phyloP scores from a whole-genome alignment of 2,888 invertebrate species.

The Ectropis crepuscularia region DNA sequence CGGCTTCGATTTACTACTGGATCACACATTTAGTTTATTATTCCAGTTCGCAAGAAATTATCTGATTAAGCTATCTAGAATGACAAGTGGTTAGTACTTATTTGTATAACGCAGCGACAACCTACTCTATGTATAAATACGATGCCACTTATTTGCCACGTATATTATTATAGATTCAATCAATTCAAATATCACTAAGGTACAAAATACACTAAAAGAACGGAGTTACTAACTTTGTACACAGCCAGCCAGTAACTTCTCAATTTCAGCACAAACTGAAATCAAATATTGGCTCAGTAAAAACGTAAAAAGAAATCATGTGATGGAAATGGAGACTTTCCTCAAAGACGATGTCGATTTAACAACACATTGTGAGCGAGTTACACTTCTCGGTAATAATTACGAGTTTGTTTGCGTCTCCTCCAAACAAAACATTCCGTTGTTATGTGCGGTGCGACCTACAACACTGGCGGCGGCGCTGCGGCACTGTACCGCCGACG shows the following conservation, averaged over 20 bases:
- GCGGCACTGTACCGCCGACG: constrained; percentile 67
- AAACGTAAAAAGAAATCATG: constrained; percentile 42
- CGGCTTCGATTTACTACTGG: constrained; percentile 36
- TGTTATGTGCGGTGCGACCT: constrained; percentile 72
- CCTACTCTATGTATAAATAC: too few relatives aligned
- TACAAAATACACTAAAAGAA: background rate
- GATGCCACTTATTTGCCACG: too few relatives aligned
- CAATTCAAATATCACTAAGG: background rate
- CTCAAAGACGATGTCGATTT: constrained; percentile 54
- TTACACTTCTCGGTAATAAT: constrained; percentile 69
- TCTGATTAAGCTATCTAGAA: constrained; percentile 20
- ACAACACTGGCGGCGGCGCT: constrained; percentile 55
- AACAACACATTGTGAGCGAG: constrained; percentile 63
- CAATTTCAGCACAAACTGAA: constrained; percentile 4
- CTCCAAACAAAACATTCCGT: constrained; percentile 76
- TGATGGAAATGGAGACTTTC: constrained; percentile 52
- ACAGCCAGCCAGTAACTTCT: background rate
- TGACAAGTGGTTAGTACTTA: constrained; percentile 12
- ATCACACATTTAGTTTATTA: constrained; percentile 30
- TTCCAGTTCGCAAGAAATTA: constrained; percentile 24
- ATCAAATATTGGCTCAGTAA: constrained; percentile 22
- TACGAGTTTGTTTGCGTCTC: constrained; percentile 74
- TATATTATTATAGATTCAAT: too few relatives aligned
- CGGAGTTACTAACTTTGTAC: background rate
- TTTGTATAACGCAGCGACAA: constrained; percentile 21